phyloP scores from a whole-genome alignment of 2,797 vertebrate species.

The Peromyscus nudipes region DNA sequence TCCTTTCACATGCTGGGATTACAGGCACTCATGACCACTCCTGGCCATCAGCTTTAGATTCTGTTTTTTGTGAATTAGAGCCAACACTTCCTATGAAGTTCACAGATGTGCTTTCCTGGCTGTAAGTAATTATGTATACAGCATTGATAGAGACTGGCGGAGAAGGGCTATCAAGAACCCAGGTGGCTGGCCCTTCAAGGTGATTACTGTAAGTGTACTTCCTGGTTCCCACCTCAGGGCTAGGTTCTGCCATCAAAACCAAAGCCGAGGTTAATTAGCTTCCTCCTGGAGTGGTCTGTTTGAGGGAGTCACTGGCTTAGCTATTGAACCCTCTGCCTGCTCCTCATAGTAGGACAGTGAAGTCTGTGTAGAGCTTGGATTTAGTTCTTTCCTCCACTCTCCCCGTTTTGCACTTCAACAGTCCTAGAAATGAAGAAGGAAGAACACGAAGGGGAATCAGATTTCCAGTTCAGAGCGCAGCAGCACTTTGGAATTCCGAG shows the following conservation, averaged over 20 bases:
- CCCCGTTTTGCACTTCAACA: neutral
- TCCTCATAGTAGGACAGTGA: neutral
- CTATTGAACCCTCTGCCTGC: neutral
- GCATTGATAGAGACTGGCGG: neutral
- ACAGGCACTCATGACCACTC: neutral
- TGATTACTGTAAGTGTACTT: neutral
- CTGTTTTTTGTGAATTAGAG: neutral
- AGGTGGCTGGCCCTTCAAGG: neutral
- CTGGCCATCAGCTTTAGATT: neutral
- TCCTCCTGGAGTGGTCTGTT: neutral
- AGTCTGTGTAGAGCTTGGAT: neutral
- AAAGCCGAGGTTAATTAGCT: neutral
- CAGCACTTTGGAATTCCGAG: neutral
- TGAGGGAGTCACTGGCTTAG: neutral
- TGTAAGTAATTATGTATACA: neutral
- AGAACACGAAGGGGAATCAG: neutral
- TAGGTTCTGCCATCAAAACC: neutral
- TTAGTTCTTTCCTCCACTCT: neutral
- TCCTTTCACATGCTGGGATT: neutral
- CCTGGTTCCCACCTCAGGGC: neutral
- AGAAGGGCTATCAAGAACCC: neutral
- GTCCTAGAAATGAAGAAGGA: neutral
- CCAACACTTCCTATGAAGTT: slow-evolving; percentile 1
- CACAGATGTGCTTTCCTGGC: neutral
- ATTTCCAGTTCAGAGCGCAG: neutral